Base-by-base conservation (phyloP, 1,140 invertebrate genomes). In the Oncopodura yosiiana region DNA sequence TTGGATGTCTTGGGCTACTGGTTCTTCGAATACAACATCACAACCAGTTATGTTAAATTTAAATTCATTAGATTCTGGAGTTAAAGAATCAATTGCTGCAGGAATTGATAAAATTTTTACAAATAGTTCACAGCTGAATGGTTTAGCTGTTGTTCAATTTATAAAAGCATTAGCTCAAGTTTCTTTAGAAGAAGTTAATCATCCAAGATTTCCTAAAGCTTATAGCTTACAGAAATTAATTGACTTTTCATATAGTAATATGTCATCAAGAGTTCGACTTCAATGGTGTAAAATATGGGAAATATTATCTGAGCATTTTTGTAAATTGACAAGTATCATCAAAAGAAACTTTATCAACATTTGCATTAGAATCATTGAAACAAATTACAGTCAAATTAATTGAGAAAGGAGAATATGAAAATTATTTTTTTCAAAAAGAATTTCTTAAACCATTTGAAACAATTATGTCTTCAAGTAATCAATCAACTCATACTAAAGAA, bases 211-310 rank as follows among this genome's bases (percentile, higher is more conserved):
- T 62, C 92, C 92, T 1, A 75, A 96, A 58, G 99, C 99, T 92
- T 99, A 96, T 69, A 95, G 93, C 41, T 71, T 99, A 14, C 94
- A 95, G 66, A 99, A 99, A 71, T 93, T 99, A 42, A 95, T 99
- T 0, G 96, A 99, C 74, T 99, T 99, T 61, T 97, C 94, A 0
- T 99, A 99, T 69, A 99, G 99, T 74, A 99, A 99, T 69, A 99
- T 99, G 96, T n/a, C n/a, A n/a, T n/a, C n/a, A n/a, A n/a, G n/a
- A n/a, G n/a, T n/a, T n/a, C n/a, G n/a, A n/a, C n/a, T n/a, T n/a
- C n/a, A n/a, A n/a, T n/a, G 21, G n/a, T n/a, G n/a, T n/a, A n/a
- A n/a, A n/a, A n/a, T n/a, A n/a, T n/a, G n/a, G 36, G 56, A 41
- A 53, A 85, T 89, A 0, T 73, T 91, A 4, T 86, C 86, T 6